phyloP scores from a whole-genome alignment of 2,888 invertebrate genomes.

The Eupithecia centaureata region DNA sequence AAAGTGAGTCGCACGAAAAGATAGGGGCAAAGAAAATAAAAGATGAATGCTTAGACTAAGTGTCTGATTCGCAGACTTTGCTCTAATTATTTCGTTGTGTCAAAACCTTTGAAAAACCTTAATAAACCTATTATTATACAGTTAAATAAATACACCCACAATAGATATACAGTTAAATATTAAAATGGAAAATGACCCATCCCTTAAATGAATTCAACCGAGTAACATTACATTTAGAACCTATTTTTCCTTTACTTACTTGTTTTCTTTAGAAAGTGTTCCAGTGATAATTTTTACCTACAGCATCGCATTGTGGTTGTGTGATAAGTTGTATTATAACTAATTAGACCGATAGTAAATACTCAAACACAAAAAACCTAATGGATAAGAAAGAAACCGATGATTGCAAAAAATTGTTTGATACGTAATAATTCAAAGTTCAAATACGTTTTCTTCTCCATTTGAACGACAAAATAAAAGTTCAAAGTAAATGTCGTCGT shows the following conservation, averaged over 20 bases:
- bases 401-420: not conserved
- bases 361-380: not conserved
- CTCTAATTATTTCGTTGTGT: slow-evolving; percentile 36
- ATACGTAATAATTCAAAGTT: not conserved
- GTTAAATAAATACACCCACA: slow-evolving; percentile 8
- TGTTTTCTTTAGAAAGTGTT: slow-evolving; percentile 36
- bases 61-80: slow-evolving; percentile 16
- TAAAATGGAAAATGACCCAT: slow-evolving; percentile 18
- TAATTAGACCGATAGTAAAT: not conserved
- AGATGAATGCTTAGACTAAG: slow-evolving; percentile 6
- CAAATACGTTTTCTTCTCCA: slow-evolving; percentile 1
- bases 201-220: slow-evolving; percentile 35
- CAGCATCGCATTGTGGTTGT: slow-evolving; percentile 15
- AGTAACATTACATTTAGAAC: slow-evolving; percentile 27
- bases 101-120: slow-evolving; percentile 32
- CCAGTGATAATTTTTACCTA: slow-evolving; percentile 5
- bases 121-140: slow-evolving; percentile 19
- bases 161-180: slow-evolving; percentile 18
- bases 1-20: slow-evolving; percentile 17
- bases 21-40: slow-evolving; percentile 2
- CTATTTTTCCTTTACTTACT: slow-evolving; percentile 40
- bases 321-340: not conserved
- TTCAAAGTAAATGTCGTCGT: not conserved
- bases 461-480: not conserved
- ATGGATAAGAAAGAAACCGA: not conserved